Conservation (phyloP, 2,113 vertebrate species). For the Xenus cinereus region DNA sequence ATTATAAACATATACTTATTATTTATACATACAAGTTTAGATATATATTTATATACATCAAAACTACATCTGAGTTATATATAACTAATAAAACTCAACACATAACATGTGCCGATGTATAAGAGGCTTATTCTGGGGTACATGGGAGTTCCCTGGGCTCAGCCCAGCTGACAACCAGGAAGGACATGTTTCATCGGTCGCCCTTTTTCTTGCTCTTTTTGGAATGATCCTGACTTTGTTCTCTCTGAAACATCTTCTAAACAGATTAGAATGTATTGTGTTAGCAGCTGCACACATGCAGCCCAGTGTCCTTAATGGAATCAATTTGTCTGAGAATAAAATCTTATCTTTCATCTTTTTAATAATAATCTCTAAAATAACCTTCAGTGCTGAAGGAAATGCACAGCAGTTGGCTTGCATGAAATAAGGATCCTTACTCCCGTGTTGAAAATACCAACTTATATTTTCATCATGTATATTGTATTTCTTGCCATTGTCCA, state of each 20-base stretch:
- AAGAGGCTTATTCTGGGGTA: not conserved
- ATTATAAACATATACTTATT: not conserved
- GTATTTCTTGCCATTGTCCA: not conserved
- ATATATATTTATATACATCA: too few relatives aligned
- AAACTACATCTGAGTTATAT: not conserved
- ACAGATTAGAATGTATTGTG: not conserved
- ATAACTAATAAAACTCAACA: not conserved
- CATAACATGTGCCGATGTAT: accelerated
- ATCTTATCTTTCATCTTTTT: slow-evolving; percentile 19
- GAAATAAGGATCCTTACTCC: not conserved
- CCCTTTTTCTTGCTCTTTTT: not conserved
- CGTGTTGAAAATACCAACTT: not conserved
- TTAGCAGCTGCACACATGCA: not conserved
- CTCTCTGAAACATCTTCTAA: not conserved
- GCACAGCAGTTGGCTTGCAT: not conserved
- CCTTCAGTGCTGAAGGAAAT: not conserved
- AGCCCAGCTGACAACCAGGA: not conserved
- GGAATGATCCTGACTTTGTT: not conserved
- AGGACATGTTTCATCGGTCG: not conserved
- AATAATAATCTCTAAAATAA: not conserved
- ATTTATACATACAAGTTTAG: not conserved
- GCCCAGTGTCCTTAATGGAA: not conserved
- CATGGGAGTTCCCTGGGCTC: not conserved
- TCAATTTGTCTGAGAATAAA: not conserved
- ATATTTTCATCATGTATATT: slow-evolving; percentile 9